These are phyloP conservation scores for Drosophila infuscata DNA, from an alignment of 2,888 invertebrate genomes.

Conservation along the genomic window DNA sequence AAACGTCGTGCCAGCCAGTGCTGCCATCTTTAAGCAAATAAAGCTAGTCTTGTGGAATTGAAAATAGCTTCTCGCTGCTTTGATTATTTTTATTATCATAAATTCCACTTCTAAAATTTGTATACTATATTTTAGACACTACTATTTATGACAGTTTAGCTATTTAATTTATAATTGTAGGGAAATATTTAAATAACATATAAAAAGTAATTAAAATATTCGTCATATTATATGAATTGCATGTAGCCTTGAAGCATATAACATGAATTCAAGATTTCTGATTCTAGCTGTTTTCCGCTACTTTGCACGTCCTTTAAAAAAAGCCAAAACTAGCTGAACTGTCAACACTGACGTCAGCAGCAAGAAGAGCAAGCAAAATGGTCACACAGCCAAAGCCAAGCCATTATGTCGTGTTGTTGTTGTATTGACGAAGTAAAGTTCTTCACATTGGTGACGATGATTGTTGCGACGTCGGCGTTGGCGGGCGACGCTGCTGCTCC, in stretches of 20 bases:
- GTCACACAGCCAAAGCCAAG: slow-evolving; percentile 50
- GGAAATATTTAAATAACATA: background rate
- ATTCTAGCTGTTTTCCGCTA: background rate
- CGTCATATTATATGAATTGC: background rate
- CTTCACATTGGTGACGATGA: slow-evolving; percentile 76
- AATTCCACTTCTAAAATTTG: background rate
- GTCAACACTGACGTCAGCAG: slow-evolving; percentile 13
- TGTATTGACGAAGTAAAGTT: slow-evolving; percentile 77
- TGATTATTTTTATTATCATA: background rate
- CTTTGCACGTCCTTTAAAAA: background rate
- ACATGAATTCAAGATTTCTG: background rate
- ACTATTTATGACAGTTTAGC: background rate
- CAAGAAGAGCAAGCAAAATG: slow-evolving; percentile 54
- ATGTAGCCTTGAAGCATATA: background rate
- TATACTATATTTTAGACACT: background rate
- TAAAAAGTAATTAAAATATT: background rate
- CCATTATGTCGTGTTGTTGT: slow-evolving; percentile 47
- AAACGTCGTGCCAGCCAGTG: background rate
- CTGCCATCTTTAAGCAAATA: background rate
- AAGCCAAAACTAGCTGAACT: background rate
- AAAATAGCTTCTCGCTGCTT: background rate
- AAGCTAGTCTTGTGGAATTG: background rate
- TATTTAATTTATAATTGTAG: background rate
- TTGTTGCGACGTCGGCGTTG: slow-evolving; percentile 66
- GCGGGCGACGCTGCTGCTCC: slow-evolving; percentile 51